phyloP scores from a whole-genome alignment of 2,888 invertebrate genomes.

The Eledona agricola region DNA sequence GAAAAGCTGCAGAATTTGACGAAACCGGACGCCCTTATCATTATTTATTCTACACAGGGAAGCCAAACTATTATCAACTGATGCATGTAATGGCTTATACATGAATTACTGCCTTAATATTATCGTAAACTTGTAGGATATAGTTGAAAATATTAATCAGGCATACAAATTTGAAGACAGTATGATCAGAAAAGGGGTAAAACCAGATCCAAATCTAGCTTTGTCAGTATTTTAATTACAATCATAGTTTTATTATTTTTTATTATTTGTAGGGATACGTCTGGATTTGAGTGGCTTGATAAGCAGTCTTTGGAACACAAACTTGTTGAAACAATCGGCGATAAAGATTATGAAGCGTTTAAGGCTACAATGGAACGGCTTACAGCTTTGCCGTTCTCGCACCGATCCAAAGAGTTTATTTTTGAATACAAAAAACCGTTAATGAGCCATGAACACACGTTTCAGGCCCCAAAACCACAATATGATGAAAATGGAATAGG shows the following conservation, averaged over 20 bases:
- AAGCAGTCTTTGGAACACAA: conserved; percentile 72
- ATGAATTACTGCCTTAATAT: not conserved
- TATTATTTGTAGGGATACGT: conserved; percentile 62
- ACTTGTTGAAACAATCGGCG: conserved; percentile 74
- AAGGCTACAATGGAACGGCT: conserved; percentile 77
- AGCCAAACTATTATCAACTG: conserved; percentile 83
- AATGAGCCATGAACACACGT: conserved; percentile 66
- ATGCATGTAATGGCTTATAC: conserved; percentile 73
- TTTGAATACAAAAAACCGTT: conserved; percentile 73
- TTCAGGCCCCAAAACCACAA: conserved; percentile 73
- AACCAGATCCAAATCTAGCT: conserved; percentile 68
- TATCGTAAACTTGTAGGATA: conserved; percentile 65
- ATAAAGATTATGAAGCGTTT: conserved; percentile 78
- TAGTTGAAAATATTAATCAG: conserved; percentile 73
- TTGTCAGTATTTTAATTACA: conserved; percentile 62
- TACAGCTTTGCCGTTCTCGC: conserved; percentile 75
- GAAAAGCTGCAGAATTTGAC: conserved; percentile 91
- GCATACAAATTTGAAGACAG: conserved; percentile 76
- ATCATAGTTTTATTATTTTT: conserved; percentile 16
- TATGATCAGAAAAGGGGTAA: conserved; percentile 70
- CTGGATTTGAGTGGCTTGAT: conserved; percentile 72
- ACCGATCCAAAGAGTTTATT: conserved; percentile 76
- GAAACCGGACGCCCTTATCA: conserved; percentile 90
- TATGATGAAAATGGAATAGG: conserved; percentile 76
- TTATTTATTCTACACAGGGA: conserved; percentile 90